phyloP scores from a whole-genome alignment of 1,140 invertebrate genomes.

The Brachionus koreanus region DNA sequence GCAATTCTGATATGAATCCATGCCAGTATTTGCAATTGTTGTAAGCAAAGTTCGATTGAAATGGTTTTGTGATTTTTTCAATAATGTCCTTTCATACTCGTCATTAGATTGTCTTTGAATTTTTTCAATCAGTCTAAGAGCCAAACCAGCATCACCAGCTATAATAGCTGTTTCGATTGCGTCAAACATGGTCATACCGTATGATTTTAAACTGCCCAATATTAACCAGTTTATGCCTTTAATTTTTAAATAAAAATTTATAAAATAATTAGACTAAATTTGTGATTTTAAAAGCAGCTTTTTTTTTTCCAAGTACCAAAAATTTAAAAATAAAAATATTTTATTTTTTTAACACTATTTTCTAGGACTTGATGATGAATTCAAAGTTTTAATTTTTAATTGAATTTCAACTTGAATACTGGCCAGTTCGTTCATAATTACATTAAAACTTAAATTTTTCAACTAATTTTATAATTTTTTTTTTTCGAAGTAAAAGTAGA shows the following conservation, averaged over 20 bases:
- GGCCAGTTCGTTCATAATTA: no score
- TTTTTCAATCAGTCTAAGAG: not conserved
- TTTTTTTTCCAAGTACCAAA: no score
- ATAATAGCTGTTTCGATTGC: not conserved
- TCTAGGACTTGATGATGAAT: no score
- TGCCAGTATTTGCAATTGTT: not conserved
- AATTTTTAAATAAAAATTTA: not conserved
- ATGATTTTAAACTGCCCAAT: not conserved
- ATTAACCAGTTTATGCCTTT: constrained; percentile 29
- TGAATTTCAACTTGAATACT: no score
- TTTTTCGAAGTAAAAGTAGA: no score
- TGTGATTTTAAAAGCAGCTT: no score
- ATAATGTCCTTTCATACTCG: not conserved
- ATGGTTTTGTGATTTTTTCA: not conserved
- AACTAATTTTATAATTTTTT: no score
- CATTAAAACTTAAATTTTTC: no score
- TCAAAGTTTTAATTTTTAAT: no score
- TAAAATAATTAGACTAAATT: no score
- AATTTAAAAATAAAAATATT: no score
- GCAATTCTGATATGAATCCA: not conserved
- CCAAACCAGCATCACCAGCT: not conserved
- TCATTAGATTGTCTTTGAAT: not conserved
- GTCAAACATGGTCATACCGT: not conserved
- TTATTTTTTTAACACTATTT: no score
- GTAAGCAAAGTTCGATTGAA: not conserved